Base-by-base conservation (phyloP, 35 echinoderm and acorn worm species). In the Nesometra sesokonis region DNA sequence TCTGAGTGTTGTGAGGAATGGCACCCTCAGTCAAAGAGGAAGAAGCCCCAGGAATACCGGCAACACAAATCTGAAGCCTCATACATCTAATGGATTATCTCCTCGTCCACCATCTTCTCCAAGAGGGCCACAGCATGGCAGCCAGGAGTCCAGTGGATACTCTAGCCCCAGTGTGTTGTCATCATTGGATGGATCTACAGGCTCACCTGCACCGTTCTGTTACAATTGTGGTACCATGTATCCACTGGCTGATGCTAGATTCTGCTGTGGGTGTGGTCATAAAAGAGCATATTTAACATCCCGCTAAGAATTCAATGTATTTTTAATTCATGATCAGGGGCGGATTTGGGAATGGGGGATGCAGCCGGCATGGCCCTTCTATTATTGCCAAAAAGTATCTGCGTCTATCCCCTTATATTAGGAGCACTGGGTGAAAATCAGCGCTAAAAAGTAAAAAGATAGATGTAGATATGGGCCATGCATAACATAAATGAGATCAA, bases 201-300 rank as follows among this genome's bases (percentile, higher is more conserved):
- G 52, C 0, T 19, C 52, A 19, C 52, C 52, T 67, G 90, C 91
- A 13, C 87, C 91, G 0, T 93, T 93, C 30, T 93, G 91, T 40
- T 84, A 85, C 67, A 37, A 76, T 15, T 93, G 91, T 47, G 91
- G 91, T 5, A 93, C 91, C 15, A 82, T 86, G 78, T 93, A 67
- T 34, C 91, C 91, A 19, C 52, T 88, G 33, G 31, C 32, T 17
- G 84, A 88, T 37, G 88, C 91, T 11, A 85, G 87, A 30, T 93
- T 93, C 86, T 93, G 91, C 52, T 93, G 91, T 77, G 84, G 87
- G 15, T 93, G 91, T 86, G 91, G 91, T 35, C 77, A 76, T 7
- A 84, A 86, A 78, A 85, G 91, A 36, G 91, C 91, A 23, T 93
- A 81, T 35, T 77, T 91, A 17, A 82, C 85, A 32, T 77, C 89